Evolutionary conservation across 2,888 invertebrate genomes (phyloP), one percentile per base, ranked within the genome.

Genomic region (Euzetes globulus): DNA sequence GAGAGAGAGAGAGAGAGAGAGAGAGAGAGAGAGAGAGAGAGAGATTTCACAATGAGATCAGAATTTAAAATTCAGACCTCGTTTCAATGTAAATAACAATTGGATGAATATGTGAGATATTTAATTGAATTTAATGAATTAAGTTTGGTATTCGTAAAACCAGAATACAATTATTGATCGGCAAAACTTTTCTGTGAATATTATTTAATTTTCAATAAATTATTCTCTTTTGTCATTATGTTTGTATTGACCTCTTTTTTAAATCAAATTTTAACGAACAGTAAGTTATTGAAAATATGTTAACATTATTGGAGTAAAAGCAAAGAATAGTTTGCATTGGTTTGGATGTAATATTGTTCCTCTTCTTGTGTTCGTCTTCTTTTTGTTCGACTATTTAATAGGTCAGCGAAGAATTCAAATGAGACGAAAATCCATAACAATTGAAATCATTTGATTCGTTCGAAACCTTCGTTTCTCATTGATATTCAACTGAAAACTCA

Each of bases 141-240:
- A 33, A 33, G 7, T 33, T 4, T 33, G 33, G 7, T 33, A 33
- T 33, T 33, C 33, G 33, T 33, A 33, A 55, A 17, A 22, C 4
- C 25, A 22, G 25, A 50, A 50, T n/a, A 50, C 3, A n/a, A 50
- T 55, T 55, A 19, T 55, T n/a, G 25, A 55, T 22, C 9, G 9
- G 22, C 19, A 55, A 55, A 19, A 55, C 55, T 22, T 22, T 22
- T 7, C 19, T 7, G 33, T 17, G 15, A 63, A 33, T n/a, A 63
- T 58, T 65, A 68, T 68, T 45, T 41, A 45, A 68, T 68, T 45
- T 68, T 22, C n/a, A 45, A 68, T 45, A 68, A 68, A 68, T 68
- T 68, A 68, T 63, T 17, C 33, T n/a, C n/a, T 63, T 63, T 63
- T 63, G 63, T 29, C 33, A 63, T 63, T 17, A 63, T 63, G 63